Evolutionary conservation across 2,888 invertebrate genomes (phyloP).

Genomic region (Rhodophaea formosa): DNA sequence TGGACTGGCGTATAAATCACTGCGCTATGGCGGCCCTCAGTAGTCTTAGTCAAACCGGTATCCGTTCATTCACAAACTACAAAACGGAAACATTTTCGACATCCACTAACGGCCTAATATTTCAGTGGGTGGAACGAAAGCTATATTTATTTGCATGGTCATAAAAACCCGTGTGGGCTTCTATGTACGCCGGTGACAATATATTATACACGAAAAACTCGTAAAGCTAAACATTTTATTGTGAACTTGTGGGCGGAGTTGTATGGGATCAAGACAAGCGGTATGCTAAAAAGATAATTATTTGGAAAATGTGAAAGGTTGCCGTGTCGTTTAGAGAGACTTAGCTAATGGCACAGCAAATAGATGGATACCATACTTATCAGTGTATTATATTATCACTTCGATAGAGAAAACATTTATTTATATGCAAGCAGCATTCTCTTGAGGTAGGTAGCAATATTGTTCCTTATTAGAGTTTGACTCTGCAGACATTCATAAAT

Average conservation of each 20-base stretch:
- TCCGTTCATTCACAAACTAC: background rate
- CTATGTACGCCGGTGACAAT: constrained; percentile 11
- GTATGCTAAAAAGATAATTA: background rate
- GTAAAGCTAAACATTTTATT: constrained; percentile 14
- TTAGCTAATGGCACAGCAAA: no score
- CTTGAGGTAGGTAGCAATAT: no score
- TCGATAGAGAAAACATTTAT: no score
- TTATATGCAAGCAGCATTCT: no score
- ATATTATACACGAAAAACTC: constrained; percentile 14
- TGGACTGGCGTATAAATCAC: no score
- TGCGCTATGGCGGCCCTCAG: no score
- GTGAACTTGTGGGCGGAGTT: constrained; percentile 1
- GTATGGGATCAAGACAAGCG: constrained; percentile 7
- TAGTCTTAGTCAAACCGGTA: background rate
- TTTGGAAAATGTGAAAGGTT: background rate
- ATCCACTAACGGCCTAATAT: background rate
- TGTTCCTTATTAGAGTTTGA: no score
- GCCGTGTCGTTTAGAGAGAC: background rate
- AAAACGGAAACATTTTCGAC: background rate
- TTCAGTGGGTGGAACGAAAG: constrained; percentile 9
- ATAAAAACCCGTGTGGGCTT: constrained; percentile 17
- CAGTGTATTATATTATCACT: no score
- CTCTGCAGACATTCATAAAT: no score
- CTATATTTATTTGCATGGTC: constrained; percentile 12
- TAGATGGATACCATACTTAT: no score